Evolutionary conservation across 2,888 invertebrate genomes (phyloP).

Genomic region (Chrysomela aeneicollis): DNA sequence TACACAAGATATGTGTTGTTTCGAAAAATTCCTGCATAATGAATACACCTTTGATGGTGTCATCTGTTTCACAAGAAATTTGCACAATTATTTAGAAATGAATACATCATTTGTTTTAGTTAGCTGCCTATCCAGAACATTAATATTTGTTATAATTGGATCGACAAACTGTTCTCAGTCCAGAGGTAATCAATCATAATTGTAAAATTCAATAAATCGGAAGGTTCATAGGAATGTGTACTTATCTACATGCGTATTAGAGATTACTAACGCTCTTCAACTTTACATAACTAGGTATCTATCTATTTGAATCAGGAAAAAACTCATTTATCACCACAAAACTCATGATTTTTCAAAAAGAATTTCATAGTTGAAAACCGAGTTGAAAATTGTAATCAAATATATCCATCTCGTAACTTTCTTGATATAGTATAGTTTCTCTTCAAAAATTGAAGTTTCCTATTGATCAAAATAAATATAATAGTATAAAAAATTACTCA

Average conservation of each 20-base stretch:
- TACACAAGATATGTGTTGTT: not conserved
- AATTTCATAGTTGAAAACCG: too few relatives aligned
- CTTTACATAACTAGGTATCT: too few relatives aligned
- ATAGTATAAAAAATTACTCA: too few relatives aligned
- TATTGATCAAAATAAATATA: too few relatives aligned
- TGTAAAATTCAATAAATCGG: not conserved
- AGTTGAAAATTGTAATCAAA: too few relatives aligned
- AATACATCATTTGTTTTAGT: conserved; percentile 12
- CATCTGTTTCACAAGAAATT: conserved; percentile 12
- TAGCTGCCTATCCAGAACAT: not conserved
- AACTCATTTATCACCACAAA: too few relatives aligned
- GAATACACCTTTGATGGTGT: not conserved
- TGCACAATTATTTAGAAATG: conserved; percentile 4
- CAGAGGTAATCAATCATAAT: not conserved
- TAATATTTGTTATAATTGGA: conserved; percentile 14
- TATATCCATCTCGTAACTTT: too few relatives aligned
- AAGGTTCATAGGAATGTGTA: not conserved
- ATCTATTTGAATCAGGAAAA: too few relatives aligned
- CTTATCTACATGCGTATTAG: not conserved
- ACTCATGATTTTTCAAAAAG: too few relatives aligned
- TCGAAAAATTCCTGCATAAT: conserved; percentile 5
- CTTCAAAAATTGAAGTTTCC: too few relatives aligned
- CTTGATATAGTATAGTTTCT: too few relatives aligned
- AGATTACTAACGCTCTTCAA: too few relatives aligned
- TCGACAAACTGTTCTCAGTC: conserved; percentile 2